Evolutionary conservation across 2,888 invertebrate genomes (phyloP), one percentile per base, ranked within the genome.

Genomic region (Diploptera punctata): DNA sequence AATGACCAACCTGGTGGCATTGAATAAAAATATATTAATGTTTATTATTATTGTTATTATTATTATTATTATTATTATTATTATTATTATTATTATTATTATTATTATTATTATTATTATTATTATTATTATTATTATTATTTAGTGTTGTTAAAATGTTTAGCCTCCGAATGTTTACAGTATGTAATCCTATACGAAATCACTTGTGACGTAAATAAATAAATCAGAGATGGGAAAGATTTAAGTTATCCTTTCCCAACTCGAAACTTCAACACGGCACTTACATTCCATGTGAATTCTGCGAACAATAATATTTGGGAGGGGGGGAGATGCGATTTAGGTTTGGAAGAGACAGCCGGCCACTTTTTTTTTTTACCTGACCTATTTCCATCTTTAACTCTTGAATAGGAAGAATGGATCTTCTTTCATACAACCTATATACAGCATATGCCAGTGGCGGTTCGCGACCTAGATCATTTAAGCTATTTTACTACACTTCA

Each of bases 181-280:
- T 52, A 1, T 21, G 52, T 21, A 52, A 24, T 24, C 52, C 10
- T 21, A 24, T 9, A 19, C 52, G 10, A 3, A 13, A 3, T 24
- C 52, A 19, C 24, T 2, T 52, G 10, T 52, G 52, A 52, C 52
- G 21, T 52, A 24, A 24, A 52, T 52, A 52, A 24, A 13, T 13
- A 52, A 52, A 13, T 52, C 52, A 52, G 21, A 62, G 62, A 62
- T 62, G 62, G 62, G 62, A 62, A 62, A 62, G 43, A 24, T 1
- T 16, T 10, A 31, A 43, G 62, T 13, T 21, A 16, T 3, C 13
- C 24, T 65, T 65, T 65, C 65, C 65, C 65, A 65, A 44, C 65
- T 38, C 47, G 18, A 26, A 31, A 1, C n/a, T n/a, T 31, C 57
- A 57, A 29, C 24, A 57, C 57, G 29, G 29, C 16, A 29, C 57